Base-by-base conservation (phyloP, 2,888 invertebrate species). In the Ochropleura plecta region DNA sequence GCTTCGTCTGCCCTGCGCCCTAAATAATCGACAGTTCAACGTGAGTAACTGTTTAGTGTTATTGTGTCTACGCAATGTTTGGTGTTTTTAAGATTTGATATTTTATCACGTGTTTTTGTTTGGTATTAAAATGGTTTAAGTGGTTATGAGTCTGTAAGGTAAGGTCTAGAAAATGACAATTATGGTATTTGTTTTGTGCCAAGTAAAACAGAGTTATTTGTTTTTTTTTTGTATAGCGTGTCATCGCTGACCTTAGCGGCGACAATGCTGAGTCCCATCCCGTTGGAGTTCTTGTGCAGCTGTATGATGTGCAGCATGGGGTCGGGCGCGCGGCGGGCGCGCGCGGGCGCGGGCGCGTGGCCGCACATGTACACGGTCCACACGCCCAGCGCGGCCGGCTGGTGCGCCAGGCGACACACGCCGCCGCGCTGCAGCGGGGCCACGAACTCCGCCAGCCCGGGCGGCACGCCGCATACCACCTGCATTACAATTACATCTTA, bases 251-350 rank as follows among this genome's bases (percentile, higher is more conserved):
- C 98, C 97, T 99, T 99, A 46, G 99, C 99, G 14, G 99, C 99
- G 6, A 99, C 99, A 89, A 99, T 99, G 91, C 99, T 99, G 88
- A 99, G 97, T 16, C 99, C 99, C 98, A 99, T 99, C 82, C 99
- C 99, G 91, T 98, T 99, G 81, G 98, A 98, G 90, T 99, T 99
- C 96, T 99, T 99, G 92, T 99, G 98, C 82, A 99, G 97, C 92
- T 98, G 98, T 88, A 99, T 98, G 73, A 98, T 97, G 91, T 98
- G 98, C 77, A 99, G 96, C 57, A 85, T 82, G 48, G 88, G 70
- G 77, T 81, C 79, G 73, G 68, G 97, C 97, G 42, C 44, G 55
- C 66, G 74, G 97, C 97, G 81, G 97, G 7, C 0, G 20, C 30
- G 46, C 40, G 76, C 16, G 97, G 97, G 97, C 82, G 60, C 68